Conservation (phyloP, 1,140 invertebrate genomes). For the Drosophila virilis region DNA sequence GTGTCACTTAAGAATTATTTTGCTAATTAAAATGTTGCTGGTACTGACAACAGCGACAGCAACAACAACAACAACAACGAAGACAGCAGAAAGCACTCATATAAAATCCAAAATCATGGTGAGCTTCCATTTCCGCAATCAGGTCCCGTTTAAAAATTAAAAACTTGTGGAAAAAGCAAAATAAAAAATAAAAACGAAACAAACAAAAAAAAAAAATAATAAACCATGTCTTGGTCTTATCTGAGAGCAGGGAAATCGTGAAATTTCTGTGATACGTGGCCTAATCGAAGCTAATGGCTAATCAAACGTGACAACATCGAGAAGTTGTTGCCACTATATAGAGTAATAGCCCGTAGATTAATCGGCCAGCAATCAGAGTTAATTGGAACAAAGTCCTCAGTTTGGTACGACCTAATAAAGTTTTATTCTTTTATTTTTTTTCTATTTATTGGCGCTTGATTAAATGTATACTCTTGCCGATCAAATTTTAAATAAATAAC, state of each 20-base stretch:
- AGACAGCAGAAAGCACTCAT: slow-evolving; percentile 31
- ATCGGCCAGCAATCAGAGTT: slow-evolving; percentile 33
- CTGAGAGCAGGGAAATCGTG: slow-evolving; percentile 1
- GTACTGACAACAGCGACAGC: slow-evolving; percentile 27
- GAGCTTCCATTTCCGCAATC: slow-evolving; percentile 47
- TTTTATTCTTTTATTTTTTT: background rate
- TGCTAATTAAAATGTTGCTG: slow-evolving; percentile 77
- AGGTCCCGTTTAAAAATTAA: slow-evolving; percentile 15
- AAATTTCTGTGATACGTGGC: slow-evolving; percentile 40
- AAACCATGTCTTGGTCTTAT: slow-evolving; percentile 9
- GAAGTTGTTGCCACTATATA: slow-evolving; percentile 1
- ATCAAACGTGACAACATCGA: slow-evolving; percentile 38
- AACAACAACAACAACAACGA: slow-evolving; percentile 22
- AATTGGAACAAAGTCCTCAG: slow-evolving; percentile 42
- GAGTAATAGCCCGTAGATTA: slow-evolving; percentile 23
- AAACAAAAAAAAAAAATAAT: background rate
- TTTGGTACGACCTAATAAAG: slow-evolving; percentile 14
- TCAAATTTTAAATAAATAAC: slow-evolving; percentile 24
- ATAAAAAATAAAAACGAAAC: background rate
- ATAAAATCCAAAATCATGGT: slow-evolving; percentile 60
- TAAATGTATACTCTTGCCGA: background rate
- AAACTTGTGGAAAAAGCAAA: slow-evolving; percentile 4
- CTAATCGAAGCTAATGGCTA: slow-evolving; percentile 53
- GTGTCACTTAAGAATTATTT: slow-evolving; percentile 79
- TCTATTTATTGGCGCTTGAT: background rate